Conservation (phyloP, 1,140 invertebrate genomes). For the Oppia nitens region DNA sequence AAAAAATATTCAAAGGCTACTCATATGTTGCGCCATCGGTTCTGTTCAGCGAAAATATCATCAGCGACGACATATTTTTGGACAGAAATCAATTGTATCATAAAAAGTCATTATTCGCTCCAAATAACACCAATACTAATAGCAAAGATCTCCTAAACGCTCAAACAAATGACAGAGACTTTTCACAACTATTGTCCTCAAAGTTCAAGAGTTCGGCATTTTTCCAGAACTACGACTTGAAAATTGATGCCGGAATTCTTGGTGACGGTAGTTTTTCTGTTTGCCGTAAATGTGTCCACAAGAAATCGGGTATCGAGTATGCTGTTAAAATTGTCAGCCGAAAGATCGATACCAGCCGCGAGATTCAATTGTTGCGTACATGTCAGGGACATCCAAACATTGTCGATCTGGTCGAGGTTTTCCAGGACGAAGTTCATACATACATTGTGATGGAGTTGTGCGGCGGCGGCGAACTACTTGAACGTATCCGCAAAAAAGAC, state of each 20-base stretch:
- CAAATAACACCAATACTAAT: neutral
- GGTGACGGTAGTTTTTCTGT: slow-evolving; percentile 80
- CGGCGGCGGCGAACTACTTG: slow-evolving; percentile 68
- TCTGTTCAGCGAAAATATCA: slow-evolving; percentile 63
- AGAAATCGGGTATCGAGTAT: slow-evolving; percentile 48
- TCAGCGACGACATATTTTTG: slow-evolving; percentile 50
- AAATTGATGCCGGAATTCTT: slow-evolving; percentile 37
- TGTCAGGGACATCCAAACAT: slow-evolving; percentile 79
- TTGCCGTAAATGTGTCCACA: slow-evolving; percentile 60
- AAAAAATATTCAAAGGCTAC: slow-evolving; percentile 82
- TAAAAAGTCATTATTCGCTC: neutral
- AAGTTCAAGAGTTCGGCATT: slow-evolving; percentile 55
- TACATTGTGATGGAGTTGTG: slow-evolving; percentile 75
- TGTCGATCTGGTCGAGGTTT: slow-evolving; percentile 62
- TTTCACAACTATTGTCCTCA: slow-evolving; percentile 29
- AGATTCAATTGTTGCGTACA: slow-evolving; percentile 53
- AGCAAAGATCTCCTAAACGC: neutral
- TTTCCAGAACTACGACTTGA: slow-evolving; percentile 63
- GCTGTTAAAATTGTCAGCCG: slow-evolving; percentile 80
- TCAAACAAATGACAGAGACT: slow-evolving; percentile 9
- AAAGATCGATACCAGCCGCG: slow-evolving; percentile 52
- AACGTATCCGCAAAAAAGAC: slow-evolving; percentile 38
- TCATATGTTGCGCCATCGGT: slow-evolving; percentile 88
- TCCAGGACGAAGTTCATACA: slow-evolving; percentile 58
- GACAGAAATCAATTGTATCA: slow-evolving; percentile 21